Conservation (phyloP, 2,888 invertebrate species). For the Allacma fusca region DNA sequence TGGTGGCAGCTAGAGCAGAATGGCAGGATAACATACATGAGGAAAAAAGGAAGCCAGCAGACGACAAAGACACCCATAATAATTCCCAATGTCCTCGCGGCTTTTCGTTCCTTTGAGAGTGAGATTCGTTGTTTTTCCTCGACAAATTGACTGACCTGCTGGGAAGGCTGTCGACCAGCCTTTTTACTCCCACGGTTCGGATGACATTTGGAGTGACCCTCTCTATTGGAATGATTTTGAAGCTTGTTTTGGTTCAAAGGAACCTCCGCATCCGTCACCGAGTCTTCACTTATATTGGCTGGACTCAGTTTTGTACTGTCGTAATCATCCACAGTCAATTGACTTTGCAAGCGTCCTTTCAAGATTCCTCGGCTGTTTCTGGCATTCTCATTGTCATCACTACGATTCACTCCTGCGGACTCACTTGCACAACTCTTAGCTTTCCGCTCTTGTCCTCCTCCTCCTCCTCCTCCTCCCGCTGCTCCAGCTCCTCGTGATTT, state of each 20-base stretch:
- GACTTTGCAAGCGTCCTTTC: constrained; percentile 54
- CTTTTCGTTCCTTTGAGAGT: constrained; percentile 68
- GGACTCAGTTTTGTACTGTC: constrained; percentile 55
- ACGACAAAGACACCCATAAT: constrained; percentile 56
- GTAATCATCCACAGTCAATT: constrained; percentile 55
- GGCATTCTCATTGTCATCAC: constrained; percentile 49
- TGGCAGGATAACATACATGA: constrained; percentile 88
- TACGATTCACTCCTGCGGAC: constrained; percentile 31
- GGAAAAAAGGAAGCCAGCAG: constrained; percentile 58
- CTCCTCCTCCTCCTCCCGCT: neutral
- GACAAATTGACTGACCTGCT: constrained; percentile 64
- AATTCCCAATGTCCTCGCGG: constrained; percentile 57
- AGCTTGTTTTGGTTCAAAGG: constrained; percentile 63
- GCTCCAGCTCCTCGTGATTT: constrained; percentile 31
- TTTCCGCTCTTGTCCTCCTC: constrained; percentile 39
- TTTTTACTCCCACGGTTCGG: constrained; percentile 53
- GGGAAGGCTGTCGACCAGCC: constrained; percentile 54
- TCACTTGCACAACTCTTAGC: constrained; percentile 41
- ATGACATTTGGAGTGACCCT: constrained; percentile 41
- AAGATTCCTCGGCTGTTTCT: constrained; percentile 49
- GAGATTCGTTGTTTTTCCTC: constrained; percentile 72
- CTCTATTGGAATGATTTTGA: constrained; percentile 47
- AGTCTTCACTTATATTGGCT: constrained; percentile 67
- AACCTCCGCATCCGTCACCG: constrained; percentile 69
- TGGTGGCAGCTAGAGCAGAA: constrained; percentile 81